A percentile compares a stretch with the other conserved stretches of the same genome.
phyloP scores from a whole-genome alignment of 2,797 vertebrate genomes.

The Sebastes wilsoni region DNA sequence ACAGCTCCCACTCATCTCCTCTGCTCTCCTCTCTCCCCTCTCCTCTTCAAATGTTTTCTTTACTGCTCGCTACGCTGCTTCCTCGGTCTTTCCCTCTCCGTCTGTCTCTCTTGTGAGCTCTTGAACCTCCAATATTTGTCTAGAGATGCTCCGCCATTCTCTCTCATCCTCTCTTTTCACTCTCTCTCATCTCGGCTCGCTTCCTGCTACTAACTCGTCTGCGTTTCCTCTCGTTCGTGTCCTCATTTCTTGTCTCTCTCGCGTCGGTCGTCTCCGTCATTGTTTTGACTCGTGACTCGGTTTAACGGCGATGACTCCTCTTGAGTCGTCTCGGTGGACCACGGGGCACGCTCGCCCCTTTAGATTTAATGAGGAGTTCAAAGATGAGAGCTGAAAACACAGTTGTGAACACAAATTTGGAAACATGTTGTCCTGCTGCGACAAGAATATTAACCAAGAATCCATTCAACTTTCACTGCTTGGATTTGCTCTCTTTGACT shows the following conservation, averaged over 20 bases:
- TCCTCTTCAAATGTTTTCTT: conserved; percentile 62
- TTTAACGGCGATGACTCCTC: conserved; percentile 3
- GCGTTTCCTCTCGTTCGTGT: not conserved
- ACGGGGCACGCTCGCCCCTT: not conserved
- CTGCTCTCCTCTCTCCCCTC: conserved; percentile 35
- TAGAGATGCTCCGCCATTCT: conserved; percentile 55
- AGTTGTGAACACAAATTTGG: not conserved
- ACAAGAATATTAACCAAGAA: not conserved
- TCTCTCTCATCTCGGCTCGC: conserved; percentile 17
- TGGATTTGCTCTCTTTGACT: not conserved
- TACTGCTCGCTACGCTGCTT: conserved; percentile 29
- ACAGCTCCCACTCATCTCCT: conserved; percentile 60
- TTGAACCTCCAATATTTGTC: conserved; percentile 68
- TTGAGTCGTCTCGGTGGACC: conserved; percentile 19
- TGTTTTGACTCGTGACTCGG: conserved; percentile 40
- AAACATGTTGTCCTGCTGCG: not conserved
- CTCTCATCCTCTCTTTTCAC: conserved; percentile 41
- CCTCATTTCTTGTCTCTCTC: conserved; percentile 9
- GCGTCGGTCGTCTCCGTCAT: conserved; percentile 2
- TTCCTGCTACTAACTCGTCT: conserved; percentile 12
- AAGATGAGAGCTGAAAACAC: not conserved
- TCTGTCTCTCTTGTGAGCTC: conserved; percentile 61
- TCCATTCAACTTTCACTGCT: not conserved
- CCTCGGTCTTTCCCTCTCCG: conserved; percentile 26
- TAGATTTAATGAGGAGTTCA: conserved; percentile 21